These are phyloP conservation scores for Phyllotreta cruciferae DNA, from an alignment of 2,888 invertebrate genomes.

Conservation along the genomic window DNA sequence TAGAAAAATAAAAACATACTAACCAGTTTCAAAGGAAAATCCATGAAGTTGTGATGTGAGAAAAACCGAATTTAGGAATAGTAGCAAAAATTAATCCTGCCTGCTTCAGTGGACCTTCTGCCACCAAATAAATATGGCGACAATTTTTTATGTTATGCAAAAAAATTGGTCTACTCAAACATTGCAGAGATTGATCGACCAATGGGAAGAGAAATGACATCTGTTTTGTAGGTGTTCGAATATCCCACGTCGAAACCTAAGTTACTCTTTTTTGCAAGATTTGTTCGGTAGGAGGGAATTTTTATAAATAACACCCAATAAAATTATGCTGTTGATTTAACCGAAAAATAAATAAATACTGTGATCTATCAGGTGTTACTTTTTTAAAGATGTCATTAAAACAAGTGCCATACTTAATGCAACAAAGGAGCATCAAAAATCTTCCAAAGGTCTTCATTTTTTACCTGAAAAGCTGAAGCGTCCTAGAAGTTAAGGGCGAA, in stretches of 20 bases:
- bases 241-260: constrained; percentile 33
- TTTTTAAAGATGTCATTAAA: constrained; percentile 9
- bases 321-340: not conserved
- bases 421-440: constrained; percentile 46
- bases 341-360: not conserved
- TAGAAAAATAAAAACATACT: constrained; percentile 43
- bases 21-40: constrained; percentile 54
- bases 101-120: constrained; percentile 55
- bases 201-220: constrained; percentile 55
- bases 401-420: constrained; percentile 24
- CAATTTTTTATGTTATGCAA: constrained; percentile 16
- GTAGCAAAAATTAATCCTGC: constrained; percentile 52
- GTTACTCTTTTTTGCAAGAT: constrained; percentile 22
- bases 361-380: not conserved
- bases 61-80: constrained; percentile 49
- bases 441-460: constrained; percentile 58
- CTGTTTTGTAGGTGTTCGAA: constrained; percentile 44
- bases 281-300: constrained; percentile 22
- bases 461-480: constrained; percentile 34
- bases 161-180: constrained; percentile 46
- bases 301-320: constrained; percentile 4
- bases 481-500: constrained; percentile 45
- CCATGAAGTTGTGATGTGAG: constrained; percentile 50
- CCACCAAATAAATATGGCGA: constrained; percentile 44
- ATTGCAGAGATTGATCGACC: constrained; percentile 49